Evolutionary conservation across 2,888 invertebrate species (phyloP), one percentile per base, ranked within the genome.

Genomic region (Serripes groenlandicus): DNA sequence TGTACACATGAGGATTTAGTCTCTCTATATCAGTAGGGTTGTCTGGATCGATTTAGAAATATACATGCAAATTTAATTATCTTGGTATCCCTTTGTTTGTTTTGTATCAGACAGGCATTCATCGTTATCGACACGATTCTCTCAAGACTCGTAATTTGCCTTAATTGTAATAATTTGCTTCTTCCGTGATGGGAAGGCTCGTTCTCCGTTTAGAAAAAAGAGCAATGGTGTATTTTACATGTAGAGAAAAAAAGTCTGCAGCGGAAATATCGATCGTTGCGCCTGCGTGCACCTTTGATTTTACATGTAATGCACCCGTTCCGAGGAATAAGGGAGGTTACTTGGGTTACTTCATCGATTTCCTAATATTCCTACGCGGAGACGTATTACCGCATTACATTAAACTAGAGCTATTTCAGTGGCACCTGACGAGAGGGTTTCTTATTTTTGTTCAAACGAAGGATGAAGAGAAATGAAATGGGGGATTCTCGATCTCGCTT

Each of bases 91-190:
- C 23, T 56, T 21, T 56, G 18, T 56, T 23, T 56, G 23, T 11
- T n/a, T 11, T 3, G 56, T 2, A 49, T 49, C 56, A 56, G 56
- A 56, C 56, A 56, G 56, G 23, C 56, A 56, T 42, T n/a, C n/a
- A 42, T 66, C 42, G 66, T 37, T 66, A 42, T 66, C 37, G 15
- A 66, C 23, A 23, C 23, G 28, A 18, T 28, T n/a, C 21, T 32
- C 42, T 42, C 66, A 42, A 66, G 66, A 35, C 21, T 11, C 23
- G 34, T 66, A 66, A 66, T 66, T 66, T 26, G 34, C 4, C 35
- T 35, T 66, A 42, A 66, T 66, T 66, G 42, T 28, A 26, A 66
- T 66, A 66, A 66, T 66, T 66, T 66, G 26, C 66, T 42, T 62
- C 32, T 34, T 21, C n/a, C 5, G 30, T 30, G 62, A 32, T 15